Base-by-base conservation (phyloP, 2,797 vertebrate genomes). In the Diceros bicornis region DNA sequence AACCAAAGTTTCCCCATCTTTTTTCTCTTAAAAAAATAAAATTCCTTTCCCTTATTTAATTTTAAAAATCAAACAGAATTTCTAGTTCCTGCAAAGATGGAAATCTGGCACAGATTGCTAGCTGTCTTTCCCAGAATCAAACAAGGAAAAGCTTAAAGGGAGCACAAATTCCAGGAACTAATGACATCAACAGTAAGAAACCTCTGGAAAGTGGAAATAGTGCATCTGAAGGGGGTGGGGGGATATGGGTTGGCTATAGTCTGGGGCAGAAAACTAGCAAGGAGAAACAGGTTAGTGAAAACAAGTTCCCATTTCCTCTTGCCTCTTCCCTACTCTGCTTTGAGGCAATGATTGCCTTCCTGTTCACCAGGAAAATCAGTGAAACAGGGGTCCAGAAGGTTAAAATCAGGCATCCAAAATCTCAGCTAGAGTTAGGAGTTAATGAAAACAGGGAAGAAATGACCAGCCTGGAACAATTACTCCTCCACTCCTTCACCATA, bases 1-100 rank as follows among this genome's bases (percentile, higher is more conserved):
- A 94, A 57, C 23, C 37, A 87, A 27, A 84, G 25, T 75, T 68
- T 78, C 64, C 29, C 6, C 20, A 50, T 84, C 27, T 71, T 87
- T 74, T 87, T 47, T 75, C 57, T 83, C 41, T 94, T 83, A 50
- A 85, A 82, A 91, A 96, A 84, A 64, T 59, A 93, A 84, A 77
- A 90, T n/a, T 52, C 27, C 25, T 87, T 94, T 74, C 23, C 11
- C 64, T 92, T 86, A 32, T 69, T 91, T 88, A 96, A 92, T 92
- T 57, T 95, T 69, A 71, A 71, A 94, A 87, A 13, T 84, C 47
- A 55, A 91, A 81, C 55, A 79, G 85, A 79, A 88, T 79, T 87
- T 95, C 61, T 59, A 17, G 52, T 72, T 94, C 75, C 77, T 91
- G 61, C n/a, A 86, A 89, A 85, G 87, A 91, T 1, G n/a, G 86